phyloP scores from a whole-genome alignment of 2,113 vertebrate genomes.

The Hydropotes inermis region DNA sequence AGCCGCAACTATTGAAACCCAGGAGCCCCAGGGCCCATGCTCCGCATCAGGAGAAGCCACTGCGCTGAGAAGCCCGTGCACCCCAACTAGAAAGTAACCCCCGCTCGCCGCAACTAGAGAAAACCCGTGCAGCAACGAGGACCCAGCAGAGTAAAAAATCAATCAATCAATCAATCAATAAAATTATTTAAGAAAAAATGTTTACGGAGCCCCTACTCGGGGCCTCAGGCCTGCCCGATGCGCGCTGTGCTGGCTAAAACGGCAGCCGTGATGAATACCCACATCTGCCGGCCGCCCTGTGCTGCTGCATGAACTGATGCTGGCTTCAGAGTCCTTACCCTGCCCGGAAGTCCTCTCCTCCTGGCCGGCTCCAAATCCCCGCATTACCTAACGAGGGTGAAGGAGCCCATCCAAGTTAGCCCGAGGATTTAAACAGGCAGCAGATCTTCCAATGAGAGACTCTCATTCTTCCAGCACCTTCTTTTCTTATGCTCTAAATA shows the following conservation, averaged over 20 bases:
- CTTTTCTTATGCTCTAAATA: neutral
- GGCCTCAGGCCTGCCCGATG: neutral
- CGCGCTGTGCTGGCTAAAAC: fast-evolving
- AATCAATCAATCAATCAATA: neutral
- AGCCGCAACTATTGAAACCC: neutral
- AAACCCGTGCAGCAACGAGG: neutral
- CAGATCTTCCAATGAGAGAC: neutral
- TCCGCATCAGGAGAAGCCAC: neutral
- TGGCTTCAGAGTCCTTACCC: neutral
- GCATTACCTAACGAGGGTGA: neutral
- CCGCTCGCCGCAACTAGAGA: neutral
- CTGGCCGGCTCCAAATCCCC: neutral
- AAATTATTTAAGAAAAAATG: neutral
- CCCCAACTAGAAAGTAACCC: neutral
- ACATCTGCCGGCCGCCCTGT: neutral
- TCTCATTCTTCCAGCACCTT: neutral
- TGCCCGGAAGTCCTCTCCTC: neutral
- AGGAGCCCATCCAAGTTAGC: neutral
- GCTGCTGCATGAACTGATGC: fast-evolving
- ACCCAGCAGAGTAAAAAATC: neutral
- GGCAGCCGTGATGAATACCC: neutral
- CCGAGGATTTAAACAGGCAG: neutral
- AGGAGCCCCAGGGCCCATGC: neutral
- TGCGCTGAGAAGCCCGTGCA: neutral
- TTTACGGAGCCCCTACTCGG: neutral